A percentile compares a stretch with the other conserved stretches of the same genome.
Conservation (phyloP, 1,140 invertebrate species). For the Hormaphis cornu region DNA sequence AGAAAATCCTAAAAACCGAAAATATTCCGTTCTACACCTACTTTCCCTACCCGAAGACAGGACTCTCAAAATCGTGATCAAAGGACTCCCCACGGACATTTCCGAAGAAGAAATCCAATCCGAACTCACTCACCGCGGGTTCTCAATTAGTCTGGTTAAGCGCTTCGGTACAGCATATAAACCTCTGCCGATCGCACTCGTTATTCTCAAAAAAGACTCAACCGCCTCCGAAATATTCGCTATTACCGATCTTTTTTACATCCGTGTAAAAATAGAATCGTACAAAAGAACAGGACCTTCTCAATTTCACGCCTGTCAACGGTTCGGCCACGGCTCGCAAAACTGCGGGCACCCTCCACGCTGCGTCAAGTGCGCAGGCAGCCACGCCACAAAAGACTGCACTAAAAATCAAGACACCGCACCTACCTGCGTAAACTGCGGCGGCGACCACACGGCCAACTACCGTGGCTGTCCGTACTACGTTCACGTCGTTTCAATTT, state of each 20-base stretch:
- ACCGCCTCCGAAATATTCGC: neutral
- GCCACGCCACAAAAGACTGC: neutral
- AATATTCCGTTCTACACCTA: neutral
- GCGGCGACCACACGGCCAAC: neutral
- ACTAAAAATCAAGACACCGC: neutral
- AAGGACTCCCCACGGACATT: neutral
- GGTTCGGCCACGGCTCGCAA: neutral
- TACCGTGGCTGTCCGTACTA: too few relatives aligned
- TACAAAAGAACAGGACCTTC: neutral
- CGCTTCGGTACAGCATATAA: neutral
- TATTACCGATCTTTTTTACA: neutral
- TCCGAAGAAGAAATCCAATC: neutral
- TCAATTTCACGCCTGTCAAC: constrained; percentile 5
- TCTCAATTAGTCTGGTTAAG: neutral
- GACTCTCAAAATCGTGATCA: neutral
- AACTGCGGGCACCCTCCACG: neutral
- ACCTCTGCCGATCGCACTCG: neutral
- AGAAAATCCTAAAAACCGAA: neutral
- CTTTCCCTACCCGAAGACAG: neutral
- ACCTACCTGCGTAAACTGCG: neutral
- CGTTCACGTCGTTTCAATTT: too few relatives aligned
- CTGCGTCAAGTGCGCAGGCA: neutral
- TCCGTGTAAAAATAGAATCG: neutral
- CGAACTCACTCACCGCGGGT: neutral
- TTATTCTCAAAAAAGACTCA: neutral